Percentiles rank a stretch among this genome's conserved stretches.
Conservation (phyloP, 2,113 vertebrate genomes). For the Thamnophis sirtalis region DNA sequence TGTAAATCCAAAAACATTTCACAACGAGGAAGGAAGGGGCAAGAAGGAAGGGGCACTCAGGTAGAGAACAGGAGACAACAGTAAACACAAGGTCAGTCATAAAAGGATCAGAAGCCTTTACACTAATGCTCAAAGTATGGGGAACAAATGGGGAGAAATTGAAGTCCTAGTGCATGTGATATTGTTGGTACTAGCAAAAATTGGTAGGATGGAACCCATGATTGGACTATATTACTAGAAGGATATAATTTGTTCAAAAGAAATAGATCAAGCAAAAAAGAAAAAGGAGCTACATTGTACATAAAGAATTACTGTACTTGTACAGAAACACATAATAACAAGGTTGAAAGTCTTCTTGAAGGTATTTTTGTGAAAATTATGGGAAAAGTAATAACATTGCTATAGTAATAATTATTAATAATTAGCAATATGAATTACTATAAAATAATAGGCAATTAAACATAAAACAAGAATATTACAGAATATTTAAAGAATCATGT, state of each 20-base stretch:
- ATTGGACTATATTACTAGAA: background rate
- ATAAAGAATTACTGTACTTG: background rate
- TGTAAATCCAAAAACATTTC: background rate
- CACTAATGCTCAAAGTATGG: background rate
- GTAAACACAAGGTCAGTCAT: background rate
- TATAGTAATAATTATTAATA: background rate
- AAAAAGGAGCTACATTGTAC: background rate
- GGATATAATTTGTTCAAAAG: background rate
- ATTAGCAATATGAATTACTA: background rate
- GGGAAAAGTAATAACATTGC: background rate
- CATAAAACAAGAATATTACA: slow-evolving; percentile 6
- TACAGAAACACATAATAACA: background rate
- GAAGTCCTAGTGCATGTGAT: background rate
- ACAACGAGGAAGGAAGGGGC: background rate
- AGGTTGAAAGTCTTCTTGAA: background rate
- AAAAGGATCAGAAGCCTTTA: background rate
- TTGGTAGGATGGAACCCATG: background rate
- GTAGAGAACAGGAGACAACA: background rate
- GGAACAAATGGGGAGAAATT: background rate
- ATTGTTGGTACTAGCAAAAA: background rate
- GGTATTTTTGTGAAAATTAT: background rate
- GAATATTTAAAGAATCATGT: background rate
- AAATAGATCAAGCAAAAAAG: background rate
- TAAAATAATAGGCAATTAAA: slow-evolving; percentile 14
- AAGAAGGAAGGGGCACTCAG: background rate